phyloP scores from a whole-genome alignment of 2,113 vertebrate species.

The Setophaga coronata region DNA sequence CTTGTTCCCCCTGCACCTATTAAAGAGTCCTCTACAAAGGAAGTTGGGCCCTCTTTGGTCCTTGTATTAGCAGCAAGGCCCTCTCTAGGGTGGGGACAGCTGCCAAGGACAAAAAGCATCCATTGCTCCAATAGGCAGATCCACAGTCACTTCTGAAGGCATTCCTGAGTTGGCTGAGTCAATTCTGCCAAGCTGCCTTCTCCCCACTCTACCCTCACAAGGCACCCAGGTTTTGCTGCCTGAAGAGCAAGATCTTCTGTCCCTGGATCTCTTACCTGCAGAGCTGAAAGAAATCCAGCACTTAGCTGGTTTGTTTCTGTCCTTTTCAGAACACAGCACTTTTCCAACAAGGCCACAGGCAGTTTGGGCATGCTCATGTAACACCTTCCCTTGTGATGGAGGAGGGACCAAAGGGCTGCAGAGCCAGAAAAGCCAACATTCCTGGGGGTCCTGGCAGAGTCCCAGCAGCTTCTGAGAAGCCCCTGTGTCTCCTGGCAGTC shows the following conservation, averaged over 20 bases:
- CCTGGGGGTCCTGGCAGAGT: neutral
- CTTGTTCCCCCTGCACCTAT: neutral
- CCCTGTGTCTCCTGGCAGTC: neutral
- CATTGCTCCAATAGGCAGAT: neutral
- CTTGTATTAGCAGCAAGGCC: neutral
- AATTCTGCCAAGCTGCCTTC: neutral
- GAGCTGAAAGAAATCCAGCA: neutral
- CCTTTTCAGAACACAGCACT: neutral
- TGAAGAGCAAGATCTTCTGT: neutral
- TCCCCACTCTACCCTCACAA: neutral
- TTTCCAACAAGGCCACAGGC: neutral
- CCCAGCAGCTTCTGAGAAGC: neutral
- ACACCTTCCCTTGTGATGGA: neutral
- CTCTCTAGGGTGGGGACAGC: neutral
- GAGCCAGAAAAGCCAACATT: neutral
- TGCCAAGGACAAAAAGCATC: neutral
- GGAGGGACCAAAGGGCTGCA: neutral
- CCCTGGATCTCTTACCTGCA: neutral
- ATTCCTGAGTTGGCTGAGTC: neutral
- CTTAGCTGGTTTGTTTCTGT: neutral
- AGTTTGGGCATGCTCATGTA: neutral
- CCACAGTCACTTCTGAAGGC: fast-evolving
- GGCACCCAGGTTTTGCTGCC: neutral
- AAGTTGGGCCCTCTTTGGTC: neutral
- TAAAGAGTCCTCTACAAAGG: neutral